phyloP scores from a whole-genome alignment of 2,888 invertebrate genomes.

The Xylota segnis region DNA sequence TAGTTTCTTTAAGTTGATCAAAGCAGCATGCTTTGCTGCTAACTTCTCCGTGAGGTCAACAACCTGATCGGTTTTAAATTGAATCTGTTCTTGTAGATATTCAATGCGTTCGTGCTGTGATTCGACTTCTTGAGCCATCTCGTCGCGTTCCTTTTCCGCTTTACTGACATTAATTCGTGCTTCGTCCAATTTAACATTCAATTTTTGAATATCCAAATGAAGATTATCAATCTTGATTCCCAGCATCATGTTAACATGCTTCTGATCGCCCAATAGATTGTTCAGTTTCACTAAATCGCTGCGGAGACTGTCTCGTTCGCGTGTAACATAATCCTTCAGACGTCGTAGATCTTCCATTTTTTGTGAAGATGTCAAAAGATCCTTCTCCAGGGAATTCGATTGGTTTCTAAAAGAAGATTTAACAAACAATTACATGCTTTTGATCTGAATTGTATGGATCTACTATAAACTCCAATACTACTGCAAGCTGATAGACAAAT shows the following conservation, averaged over 20 bases:
- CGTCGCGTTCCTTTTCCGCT: slow-evolving; percentile 79
- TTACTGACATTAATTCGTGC: slow-evolving; percentile 78
- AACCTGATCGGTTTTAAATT: slow-evolving; percentile 80
- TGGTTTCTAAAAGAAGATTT: slow-evolving; percentile 78
- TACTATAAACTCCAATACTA: too few relatives aligned
- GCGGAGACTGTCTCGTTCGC: slow-evolving; percentile 80
- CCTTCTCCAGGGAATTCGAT: slow-evolving; percentile 80
- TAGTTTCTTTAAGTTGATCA: slow-evolving; percentile 86
- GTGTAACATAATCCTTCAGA: slow-evolving; percentile 80
- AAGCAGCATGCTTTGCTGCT: slow-evolving; percentile 78
- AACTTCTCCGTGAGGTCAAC: slow-evolving; percentile 79
- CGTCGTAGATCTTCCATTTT: slow-evolving; percentile 79
- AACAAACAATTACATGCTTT: too few relatives aligned
- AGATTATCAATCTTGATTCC: slow-evolving; percentile 79
- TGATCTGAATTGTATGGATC: too few relatives aligned
- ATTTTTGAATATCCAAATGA: slow-evolving; percentile 80
- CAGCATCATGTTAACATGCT: slow-evolving; percentile 80
- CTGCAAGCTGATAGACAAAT: too few relatives aligned
- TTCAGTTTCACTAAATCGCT: slow-evolving; percentile 80
- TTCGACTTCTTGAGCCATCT: slow-evolving; percentile 79
- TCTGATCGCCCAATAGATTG: slow-evolving; percentile 79
- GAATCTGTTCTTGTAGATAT: slow-evolving; percentile 79
- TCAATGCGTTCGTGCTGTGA: slow-evolving; percentile 79
- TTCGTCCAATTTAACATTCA: slow-evolving; percentile 79
- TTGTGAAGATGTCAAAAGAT: slow-evolving; percentile 78